Evolutionary conservation across 64 coral and sea anemone genomes (phyloP), one percentile per base, ranked within the genome.

Genomic region (Anthopleura sola): DNA sequence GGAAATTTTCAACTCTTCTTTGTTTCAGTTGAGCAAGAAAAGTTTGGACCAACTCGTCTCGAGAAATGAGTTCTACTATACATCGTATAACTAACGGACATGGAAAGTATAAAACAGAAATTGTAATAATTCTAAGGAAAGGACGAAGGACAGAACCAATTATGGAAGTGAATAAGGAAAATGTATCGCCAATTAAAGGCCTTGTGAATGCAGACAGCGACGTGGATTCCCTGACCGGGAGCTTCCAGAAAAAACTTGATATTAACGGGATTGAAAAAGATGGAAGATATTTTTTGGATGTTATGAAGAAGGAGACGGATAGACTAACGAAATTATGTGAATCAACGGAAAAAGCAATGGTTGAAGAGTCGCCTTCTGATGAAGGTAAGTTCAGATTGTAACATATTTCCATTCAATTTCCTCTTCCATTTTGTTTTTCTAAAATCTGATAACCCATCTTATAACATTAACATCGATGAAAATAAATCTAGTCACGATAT

Each of bases 101-200:
- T 91, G 89, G 74, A 15, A 91, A 75, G 24, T 85, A 91, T 75
- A 80, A 60, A 49, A 86, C 89, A 86, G 89, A 91, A 18, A 68
- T 91, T 44, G 78, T 91, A 68, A 91, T 91, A 68, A 86, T 91
- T 34, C 36, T 91, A 28, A 85, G 82, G 3, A 91, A 91, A 86
- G 89, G 75, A 86, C 82, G 83, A 86, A 53, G 84, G 47, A 37
- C 77, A 64, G 74, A 77, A 81, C 83, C 89, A 26, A 69, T 91
- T 38, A 91, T 91, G 89, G 84, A 84, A 20, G 60, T 83, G 32
- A 82, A 86, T 82, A 91, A 91, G 55, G 89, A 91, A 86, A 91
- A 91, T 85, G 84, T 91, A 3, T 91, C 89, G 28, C 89, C 89
- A 11, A 83, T 83, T 83, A 83, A 60, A 56, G 34, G 23, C 20